These are phyloP conservation scores for Melanotus villosus DNA, from an alignment of 2,888 invertebrate genomes.

Conservation along the genomic window DNA sequence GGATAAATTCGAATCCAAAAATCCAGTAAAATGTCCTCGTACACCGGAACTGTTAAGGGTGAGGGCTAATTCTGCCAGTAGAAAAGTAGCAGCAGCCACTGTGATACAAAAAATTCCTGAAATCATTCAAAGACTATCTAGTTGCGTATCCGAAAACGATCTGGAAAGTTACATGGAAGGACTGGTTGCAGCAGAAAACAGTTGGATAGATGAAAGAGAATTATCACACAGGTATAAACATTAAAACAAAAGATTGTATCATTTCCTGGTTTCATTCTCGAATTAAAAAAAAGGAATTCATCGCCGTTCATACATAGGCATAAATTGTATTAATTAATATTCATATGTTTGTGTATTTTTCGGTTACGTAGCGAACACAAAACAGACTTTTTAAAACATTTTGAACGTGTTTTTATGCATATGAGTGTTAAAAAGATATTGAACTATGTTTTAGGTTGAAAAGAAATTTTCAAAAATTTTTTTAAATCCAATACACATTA, in stretches of 20 bases:
- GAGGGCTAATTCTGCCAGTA: slow-evolving; percentile 68
- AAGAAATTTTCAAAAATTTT: no score
- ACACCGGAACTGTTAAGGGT: slow-evolving; percentile 72
- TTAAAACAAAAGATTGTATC: not conserved
- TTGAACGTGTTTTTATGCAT: no score
- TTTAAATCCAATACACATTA: no score
- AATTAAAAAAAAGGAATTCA: not conserved
- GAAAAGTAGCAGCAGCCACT: not conserved
- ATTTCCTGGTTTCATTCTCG: not conserved
- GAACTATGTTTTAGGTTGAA: no score
- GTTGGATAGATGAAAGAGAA: slow-evolving; percentile 73
- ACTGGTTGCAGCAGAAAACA: slow-evolving; percentile 65
- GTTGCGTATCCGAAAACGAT: slow-evolving; percentile 68
- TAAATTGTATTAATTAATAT: no score
- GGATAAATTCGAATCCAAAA: slow-evolving; percentile 71
- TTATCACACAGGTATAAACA: slow-evolving; percentile 72
- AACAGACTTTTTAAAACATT: no score
- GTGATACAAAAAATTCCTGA: slow-evolving; percentile 19
- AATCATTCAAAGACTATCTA: slow-evolving; percentile 38
- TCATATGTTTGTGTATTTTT: no score
- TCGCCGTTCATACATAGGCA: no score
- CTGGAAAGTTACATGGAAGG: slow-evolving; percentile 73
- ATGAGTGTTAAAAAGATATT: no score
- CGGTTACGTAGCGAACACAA: no score
- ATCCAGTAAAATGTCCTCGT: slow-evolving; percentile 71